These are phyloP conservation scores for Crocuta crocuta DNA, from an alignment of 2,113 vertebrate species.

Conservation along the genomic window DNA sequence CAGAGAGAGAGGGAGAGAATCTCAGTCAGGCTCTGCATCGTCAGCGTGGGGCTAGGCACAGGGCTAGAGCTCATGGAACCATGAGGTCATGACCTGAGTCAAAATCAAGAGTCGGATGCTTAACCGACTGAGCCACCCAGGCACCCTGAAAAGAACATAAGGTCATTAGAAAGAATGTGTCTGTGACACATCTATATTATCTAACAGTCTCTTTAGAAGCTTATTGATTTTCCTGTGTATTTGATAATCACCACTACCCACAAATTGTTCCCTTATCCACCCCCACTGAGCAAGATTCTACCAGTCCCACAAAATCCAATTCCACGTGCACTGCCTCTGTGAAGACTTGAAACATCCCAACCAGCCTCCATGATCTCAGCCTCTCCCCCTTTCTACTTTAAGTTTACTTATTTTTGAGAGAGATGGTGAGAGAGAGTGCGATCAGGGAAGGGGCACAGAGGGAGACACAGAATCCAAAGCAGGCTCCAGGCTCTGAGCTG, in stretches of 20 bases:
- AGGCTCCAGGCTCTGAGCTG: too few relatives aligned
- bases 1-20: too few relatives aligned
- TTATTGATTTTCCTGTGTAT: not conserved
- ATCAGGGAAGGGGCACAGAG: too few relatives aligned
- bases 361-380: not conserved
- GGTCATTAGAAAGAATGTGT: not conserved
- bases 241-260: not conserved
- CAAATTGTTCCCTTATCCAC: not conserved
- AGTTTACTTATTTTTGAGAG: too few relatives aligned
- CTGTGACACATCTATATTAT: not conserved
- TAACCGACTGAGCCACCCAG: too few relatives aligned
- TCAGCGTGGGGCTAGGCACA: too few relatives aligned
- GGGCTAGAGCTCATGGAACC: too few relatives aligned
- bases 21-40: too few relatives aligned
- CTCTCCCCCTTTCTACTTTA: not conserved
- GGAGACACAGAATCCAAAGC: too few relatives aligned
- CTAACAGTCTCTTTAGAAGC: not conserved
- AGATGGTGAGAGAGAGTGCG: too few relatives aligned
- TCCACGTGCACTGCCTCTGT: not conserved
- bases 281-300: not conserved
- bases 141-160: not conserved
- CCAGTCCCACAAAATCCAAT: not conserved
- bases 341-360: not conserved
- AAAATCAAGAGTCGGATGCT: too few relatives aligned
- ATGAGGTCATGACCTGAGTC: too few relatives aligned